Evolutionary conservation across 2,113 vertebrate species (phyloP), one percentile per base, ranked within the genome.

Genomic region (Ctenomys sociabilis): DNA sequence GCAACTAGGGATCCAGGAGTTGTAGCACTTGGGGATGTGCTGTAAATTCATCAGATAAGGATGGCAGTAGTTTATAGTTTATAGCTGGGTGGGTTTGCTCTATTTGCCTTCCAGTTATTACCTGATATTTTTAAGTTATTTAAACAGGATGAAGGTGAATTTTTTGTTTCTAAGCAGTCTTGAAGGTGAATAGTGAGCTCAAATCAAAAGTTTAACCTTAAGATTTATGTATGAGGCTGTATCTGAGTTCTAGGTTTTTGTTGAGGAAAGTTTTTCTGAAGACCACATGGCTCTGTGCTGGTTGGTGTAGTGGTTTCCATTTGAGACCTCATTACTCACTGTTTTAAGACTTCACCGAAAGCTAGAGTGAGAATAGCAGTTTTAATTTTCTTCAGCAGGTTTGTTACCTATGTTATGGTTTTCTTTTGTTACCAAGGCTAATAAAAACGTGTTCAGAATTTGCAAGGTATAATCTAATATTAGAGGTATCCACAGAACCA

Each of bases 1-100:
- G 75, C 28, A 89, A 30, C 8, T n/a, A 30, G 37, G 61, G 24
- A 7, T 64, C 32, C 45, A 49, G 77, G 72, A 52, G 26, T 64
- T 59, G 63, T 30, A 6, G 54, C 70, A 5, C 57, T 95, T 68
- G 21, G 11, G 45, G 40, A 32, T 30, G 8, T 94, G 52, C n/a
- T 80, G 14, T 90, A 14, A 93, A 35, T 92, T 93, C 14, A 45
- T 95, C 63, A 83, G 43, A 37, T 85, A 82, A 63, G 45, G 73
- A 30, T 86, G 64, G 40, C 30, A 72, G 3, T 63, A 63, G 13
- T 14, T 83, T 21, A 72, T 1, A 45, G 80, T 95, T 89, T 59
- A 66, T 6, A 90, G 0, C 14, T 5, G 6, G 21, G 54, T 24
- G n/a, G 40, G 17, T 59, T 78, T 63, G 81, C 63, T 61, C n/a